Evolutionary conservation across 2,888 invertebrate genomes (phyloP), one percentile per base, ranked within the genome.

Genomic region (Mesochorus sp.): DNA sequence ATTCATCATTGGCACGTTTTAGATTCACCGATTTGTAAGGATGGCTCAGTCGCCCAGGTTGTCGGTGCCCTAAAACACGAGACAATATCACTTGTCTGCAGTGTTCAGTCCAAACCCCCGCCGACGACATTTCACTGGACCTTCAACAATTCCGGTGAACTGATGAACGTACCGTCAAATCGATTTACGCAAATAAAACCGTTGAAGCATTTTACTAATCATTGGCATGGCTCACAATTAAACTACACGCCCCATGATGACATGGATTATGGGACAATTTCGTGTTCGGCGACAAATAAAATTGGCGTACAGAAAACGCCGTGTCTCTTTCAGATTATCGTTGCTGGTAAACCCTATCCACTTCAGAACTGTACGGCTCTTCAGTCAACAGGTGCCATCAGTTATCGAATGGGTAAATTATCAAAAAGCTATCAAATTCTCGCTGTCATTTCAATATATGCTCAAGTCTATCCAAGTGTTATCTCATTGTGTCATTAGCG

Each of bases 101-200:
- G 96, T 76, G 96, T 97, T 79, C 96, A 97, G 87, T 95, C 97
- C 83, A 97, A 97, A 88, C 97, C 97, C 5, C 94, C 96, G 3
- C 94, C 95, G 57, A 95, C 95, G 82, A 94, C 95, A 86, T 97
- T 97, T 92, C 95, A 96, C 86, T 97, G 97, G 97, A 96, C 96
- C 79, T 97, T 97, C 93, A 97, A 97, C 92, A 96, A 96, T 90
- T 96, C 96, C 71, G 97, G 97, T 12, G 96, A 96, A 88, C 95
- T 96, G 91, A 95, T 95, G 77, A 95, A 96, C 91, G 93, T 96
- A 83, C 94, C 96, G 62, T 87, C 92, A 66, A 94, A 94, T 74
- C 93, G 94, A 85, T 92, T 92, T 85, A 90, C 92, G 53, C 89
- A 88, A 82, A 84, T 87, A 71, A 88, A 87, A 72, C 84, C 88